A percentile compares a stretch with the other conserved stretches of the same genome.
Evolutionary conservation across 2,113 vertebrate genomes (phyloP).

Genomic region (Pionites leucogaster): DNA sequence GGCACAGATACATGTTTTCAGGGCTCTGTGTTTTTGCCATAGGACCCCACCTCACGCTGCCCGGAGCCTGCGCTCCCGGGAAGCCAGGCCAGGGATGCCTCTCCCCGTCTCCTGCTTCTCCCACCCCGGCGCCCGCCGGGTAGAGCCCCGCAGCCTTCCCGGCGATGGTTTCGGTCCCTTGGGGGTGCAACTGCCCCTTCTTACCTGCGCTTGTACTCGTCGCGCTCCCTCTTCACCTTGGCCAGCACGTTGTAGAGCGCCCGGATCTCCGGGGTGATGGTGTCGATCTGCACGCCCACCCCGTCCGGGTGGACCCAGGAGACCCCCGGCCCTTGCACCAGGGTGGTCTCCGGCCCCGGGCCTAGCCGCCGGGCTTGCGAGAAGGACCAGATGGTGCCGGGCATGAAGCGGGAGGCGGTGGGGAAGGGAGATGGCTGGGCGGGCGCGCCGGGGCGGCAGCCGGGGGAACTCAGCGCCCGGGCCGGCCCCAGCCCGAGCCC

Average conservation of each 20-base stretch:
- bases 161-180: fast-evolving
- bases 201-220: constrained; percentile 96
- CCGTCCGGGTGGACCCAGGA: constrained; percentile 96
- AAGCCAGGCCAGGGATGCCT: background rate
- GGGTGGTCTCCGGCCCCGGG: constrained; percentile 82
- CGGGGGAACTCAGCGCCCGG: constrained; percentile 59
- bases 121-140: fast-evolving
- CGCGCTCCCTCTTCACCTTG: constrained; percentile 95
- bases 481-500: constrained; percentile 54
- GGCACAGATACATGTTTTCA: fast-evolving
- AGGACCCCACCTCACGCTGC: background rate
- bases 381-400: constrained; percentile 95
- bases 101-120: background rate
- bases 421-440: constrained; percentile 22
- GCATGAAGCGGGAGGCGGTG: constrained; percentile 80
- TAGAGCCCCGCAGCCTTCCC: background rate
- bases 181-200: background rate
- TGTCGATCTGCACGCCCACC: constrained; percentile 97
- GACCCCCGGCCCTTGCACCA: constrained; percentile 89
- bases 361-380: constrained; percentile 88
- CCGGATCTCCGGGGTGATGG: constrained; percentile 97
- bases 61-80: background rate
- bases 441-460: constrained; percentile 45
- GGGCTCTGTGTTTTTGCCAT: background rate
- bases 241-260: constrained; percentile 97